phyloP scores from a whole-genome alignment of 2,797 vertebrate species.

The Dipus sagitta region DNA sequence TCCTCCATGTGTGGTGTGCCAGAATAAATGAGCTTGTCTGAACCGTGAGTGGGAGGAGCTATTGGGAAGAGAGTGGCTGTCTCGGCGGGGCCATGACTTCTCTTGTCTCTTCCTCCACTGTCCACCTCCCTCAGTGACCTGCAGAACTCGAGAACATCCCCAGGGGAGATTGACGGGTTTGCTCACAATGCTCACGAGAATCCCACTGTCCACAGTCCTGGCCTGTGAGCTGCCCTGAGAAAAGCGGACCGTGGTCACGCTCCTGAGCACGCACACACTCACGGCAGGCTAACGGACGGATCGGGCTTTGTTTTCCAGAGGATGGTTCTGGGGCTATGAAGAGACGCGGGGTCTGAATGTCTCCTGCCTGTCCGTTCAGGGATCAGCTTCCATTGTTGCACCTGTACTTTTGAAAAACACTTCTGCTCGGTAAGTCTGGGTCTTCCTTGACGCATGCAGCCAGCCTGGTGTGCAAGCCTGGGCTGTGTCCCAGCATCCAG shows the following conservation, averaged over 20 bases:
- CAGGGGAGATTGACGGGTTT: background rate
- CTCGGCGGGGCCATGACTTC: background rate
- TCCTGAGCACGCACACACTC: too few relatives aligned
- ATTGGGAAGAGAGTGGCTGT: background rate
- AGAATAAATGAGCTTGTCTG: too few relatives aligned
- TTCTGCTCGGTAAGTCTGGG: conserved; percentile 91
- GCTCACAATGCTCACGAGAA: background rate
- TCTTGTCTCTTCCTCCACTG: background rate
- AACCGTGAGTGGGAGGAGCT: background rate
- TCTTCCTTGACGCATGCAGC: too few relatives aligned
- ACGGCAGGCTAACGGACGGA: background rate
- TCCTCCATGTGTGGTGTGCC: background rate
- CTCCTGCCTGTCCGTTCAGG: conserved; percentile 96
- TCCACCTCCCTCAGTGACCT: background rate
- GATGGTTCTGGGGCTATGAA: conserved; percentile 99
- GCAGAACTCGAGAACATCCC: background rate
- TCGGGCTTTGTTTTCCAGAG: conserved; percentile 87
- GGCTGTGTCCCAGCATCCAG: background rate
- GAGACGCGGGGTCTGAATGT: conserved; percentile 94
- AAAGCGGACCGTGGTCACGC: background rate
- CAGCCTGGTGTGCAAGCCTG: too few relatives aligned
- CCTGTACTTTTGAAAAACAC: conserved; percentile 93
- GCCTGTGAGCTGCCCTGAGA: background rate
- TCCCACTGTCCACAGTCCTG: background rate
- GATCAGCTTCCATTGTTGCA: conserved; percentile 95